Evolutionary conservation across 2,797 vertebrate species (phyloP).

Genomic region (Morus bassanus): DNA sequence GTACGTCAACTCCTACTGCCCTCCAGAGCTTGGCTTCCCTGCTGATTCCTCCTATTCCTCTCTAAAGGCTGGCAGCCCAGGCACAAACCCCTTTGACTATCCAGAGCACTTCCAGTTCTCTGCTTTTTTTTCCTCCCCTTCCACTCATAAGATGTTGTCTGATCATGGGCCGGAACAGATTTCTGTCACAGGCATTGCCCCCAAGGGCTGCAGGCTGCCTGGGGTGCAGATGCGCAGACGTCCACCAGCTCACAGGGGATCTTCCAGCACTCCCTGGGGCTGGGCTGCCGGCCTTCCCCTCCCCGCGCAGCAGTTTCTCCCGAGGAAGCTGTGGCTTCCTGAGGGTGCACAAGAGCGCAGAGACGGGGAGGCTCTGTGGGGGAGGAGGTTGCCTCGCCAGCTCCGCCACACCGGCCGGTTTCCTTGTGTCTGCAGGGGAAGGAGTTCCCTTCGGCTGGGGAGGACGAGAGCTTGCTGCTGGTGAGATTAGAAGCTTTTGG

Average conservation of each 20-base stretch:
- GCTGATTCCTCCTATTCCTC: neutral
- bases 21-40: neutral
- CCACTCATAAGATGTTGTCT: neutral
- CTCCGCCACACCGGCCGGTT: neutral
- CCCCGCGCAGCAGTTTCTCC: conserved; percentile 4
- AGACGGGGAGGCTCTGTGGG: neutral
- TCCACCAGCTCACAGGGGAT: neutral
- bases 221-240: neutral
- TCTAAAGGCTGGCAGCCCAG: neutral
- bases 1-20: neutral
- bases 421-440: conserved; percentile 38
- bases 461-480: neutral
- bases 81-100: neutral
- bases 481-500: neutral
- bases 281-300: neutral
- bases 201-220: neutral
- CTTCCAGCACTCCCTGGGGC: rapidly evolving
- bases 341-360: neutral
- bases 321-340: conserved; percentile 77
- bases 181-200: neutral
- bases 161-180: neutral
- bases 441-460: conserved; percentile 29
- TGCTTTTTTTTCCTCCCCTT: neutral
- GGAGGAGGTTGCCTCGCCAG: neutral
- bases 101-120: neutral